These are phyloP conservation scores for Pseudomugil gertrudae DNA, from an alignment of 2,797 vertebrate genomes.

Conservation along the genomic window DNA sequence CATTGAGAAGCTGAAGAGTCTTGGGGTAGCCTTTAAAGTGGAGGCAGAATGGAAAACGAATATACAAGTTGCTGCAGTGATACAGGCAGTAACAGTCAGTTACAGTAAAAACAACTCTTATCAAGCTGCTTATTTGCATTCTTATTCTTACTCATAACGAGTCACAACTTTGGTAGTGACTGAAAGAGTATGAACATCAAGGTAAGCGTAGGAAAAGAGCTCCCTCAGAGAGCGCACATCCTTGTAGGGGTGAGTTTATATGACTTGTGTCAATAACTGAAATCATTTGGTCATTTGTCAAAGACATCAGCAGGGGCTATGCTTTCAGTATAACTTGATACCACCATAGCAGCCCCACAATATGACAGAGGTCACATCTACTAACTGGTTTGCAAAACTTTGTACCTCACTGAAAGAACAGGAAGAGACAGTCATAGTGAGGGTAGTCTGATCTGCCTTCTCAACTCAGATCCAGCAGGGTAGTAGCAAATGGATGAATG, in stretches of 20 bases:
- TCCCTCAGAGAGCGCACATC: neutral
- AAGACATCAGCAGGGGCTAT: neutral
- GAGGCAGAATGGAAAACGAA: neutral
- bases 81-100: neutral
- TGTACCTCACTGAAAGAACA: neutral
- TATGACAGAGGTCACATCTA: neutral
- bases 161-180: neutral
- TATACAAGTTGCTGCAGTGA: neutral
- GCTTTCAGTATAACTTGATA: neutral
- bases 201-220: neutral
- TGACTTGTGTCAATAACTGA: neutral
- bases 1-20: no score
- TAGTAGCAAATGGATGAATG: neutral
- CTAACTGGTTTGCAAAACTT: neutral
- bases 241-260: neutral
- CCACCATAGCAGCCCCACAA: neutral
- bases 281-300: neutral
- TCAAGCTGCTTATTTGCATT: neutral
- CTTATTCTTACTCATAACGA: neutral
- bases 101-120: neutral
- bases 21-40: neutral
- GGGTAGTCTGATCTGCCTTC: neutral
- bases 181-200: neutral
- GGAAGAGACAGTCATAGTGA: neutral
- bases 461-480: neutral